phyloP scores from a whole-genome alignment of 2,888 invertebrate species.

The Nomada goodeniana region DNA sequence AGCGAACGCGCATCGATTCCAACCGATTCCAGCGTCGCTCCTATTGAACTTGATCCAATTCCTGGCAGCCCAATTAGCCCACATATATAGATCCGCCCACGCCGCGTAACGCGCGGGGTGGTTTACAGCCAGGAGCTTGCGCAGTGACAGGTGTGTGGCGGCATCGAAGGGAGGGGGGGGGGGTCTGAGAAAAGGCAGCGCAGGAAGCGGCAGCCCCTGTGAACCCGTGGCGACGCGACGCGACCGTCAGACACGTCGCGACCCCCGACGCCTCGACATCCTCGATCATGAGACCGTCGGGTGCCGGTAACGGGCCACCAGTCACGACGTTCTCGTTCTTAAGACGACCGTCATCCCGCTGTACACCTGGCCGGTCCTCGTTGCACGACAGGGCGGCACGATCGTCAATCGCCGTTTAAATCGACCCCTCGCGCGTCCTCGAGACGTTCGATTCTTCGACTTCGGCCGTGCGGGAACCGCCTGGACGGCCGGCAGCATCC shows the following conservation, averaged over 20 bases:
- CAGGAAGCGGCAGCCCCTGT: slow-evolving; percentile 41
- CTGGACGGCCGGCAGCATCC: slow-evolving; percentile 1
- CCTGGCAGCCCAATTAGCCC: slow-evolving; percentile 56
- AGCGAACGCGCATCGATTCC: slow-evolving; percentile 6
- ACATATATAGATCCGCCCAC: slow-evolving; percentile 57
- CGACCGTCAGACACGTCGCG: slow-evolving; percentile 74
- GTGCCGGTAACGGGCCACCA: slow-evolving; percentile 63
- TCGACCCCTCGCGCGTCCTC: not conserved
- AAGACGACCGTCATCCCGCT: slow-evolving; percentile 10
- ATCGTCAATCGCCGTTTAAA: slow-evolving; percentile 24
- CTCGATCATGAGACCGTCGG: slow-evolving; percentile 71
- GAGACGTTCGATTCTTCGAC: too few species aligned
- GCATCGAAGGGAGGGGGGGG: slow-evolving; percentile 49
- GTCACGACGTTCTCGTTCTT: slow-evolving; percentile 28
- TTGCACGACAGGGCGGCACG: not conserved
- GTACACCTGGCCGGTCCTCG: slow-evolving; percentile 2
- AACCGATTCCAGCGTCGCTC: slow-evolving; percentile 17
- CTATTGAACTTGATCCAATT: slow-evolving; percentile 59
- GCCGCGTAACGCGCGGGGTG: slow-evolving; percentile 42
- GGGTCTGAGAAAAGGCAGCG: slow-evolving; percentile 60
- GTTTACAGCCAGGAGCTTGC: slow-evolving; percentile 48
- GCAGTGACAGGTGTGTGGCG: slow-evolving; percentile 58
- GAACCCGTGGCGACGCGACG: slow-evolving; percentile 51
- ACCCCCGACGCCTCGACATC: slow-evolving; percentile 69
- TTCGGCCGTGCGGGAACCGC: slow-evolving; percentile 6